Conservation (phyloP, 2,888 invertebrate species). For the Anoncus sp. region DNA sequence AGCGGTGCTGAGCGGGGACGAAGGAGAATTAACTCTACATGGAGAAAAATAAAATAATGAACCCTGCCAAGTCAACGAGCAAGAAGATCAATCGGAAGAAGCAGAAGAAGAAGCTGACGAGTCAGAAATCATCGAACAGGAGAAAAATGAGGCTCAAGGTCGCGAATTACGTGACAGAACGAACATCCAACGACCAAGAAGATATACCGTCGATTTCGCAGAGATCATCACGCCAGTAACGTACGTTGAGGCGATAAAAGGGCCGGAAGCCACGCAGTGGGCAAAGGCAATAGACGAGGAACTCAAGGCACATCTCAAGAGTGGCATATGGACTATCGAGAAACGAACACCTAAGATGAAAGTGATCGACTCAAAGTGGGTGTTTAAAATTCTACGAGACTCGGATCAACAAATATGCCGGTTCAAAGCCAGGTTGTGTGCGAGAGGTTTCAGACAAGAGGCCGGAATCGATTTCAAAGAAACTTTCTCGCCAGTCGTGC, state of each 20-base stretch:
- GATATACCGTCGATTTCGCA: background rate
- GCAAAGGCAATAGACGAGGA: slow-evolving; percentile 18
- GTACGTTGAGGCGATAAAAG: slow-evolving; percentile 14
- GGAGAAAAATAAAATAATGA: too few relatives aligned
- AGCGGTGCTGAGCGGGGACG: slow-evolving; percentile 38
- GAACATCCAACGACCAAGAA: too few relatives aligned
- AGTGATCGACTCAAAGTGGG: slow-evolving; percentile 44
- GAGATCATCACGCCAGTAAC: background rate
- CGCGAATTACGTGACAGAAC: too few relatives aligned
- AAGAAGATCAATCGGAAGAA: slow-evolving; percentile 42
- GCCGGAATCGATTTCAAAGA: background rate
- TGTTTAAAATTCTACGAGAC: slow-evolving; percentile 21
- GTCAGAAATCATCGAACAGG: slow-evolving; percentile 5
- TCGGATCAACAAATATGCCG: background rate
- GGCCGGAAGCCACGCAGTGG: background rate
- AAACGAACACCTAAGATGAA: background rate
- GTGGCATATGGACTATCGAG: slow-evolving; percentile 34
- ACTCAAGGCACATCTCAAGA: slow-evolving; percentile 47
- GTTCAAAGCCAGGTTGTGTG: slow-evolving; percentile 46
- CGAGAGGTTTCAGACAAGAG: slow-evolving; percentile 15
- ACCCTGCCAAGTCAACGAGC: background rate
- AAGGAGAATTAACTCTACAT: too few relatives aligned
- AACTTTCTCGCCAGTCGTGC: background rate
- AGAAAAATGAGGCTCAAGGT: too few relatives aligned
- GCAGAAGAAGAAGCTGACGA: background rate